Evolutionary conservation across 64 coral and sea anemone species (phyloP).

Genomic region (Catalaphyllia jardinei): DNA sequence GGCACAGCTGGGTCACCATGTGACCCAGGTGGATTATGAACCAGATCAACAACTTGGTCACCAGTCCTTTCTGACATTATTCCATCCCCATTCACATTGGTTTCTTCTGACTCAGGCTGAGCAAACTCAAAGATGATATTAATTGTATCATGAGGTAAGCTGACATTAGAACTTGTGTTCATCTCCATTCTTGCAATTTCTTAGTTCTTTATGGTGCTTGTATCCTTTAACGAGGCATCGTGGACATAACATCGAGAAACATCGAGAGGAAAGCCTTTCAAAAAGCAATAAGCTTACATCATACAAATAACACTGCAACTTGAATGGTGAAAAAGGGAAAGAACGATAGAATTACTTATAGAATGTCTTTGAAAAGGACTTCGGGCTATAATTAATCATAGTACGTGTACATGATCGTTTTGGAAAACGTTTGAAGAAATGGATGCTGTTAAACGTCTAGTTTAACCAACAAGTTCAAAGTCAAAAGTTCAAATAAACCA

Average conservation of each 20-base stretch:
- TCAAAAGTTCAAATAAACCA: too few relatives aligned
- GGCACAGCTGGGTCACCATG: neutral
- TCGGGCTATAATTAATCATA: too few relatives aligned
- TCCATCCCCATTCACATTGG: neutral
- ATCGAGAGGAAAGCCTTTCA: neutral
- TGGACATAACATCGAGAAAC: neutral
- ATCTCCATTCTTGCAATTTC: neutral
- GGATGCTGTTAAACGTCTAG: too few relatives aligned
- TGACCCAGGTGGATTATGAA: neutral
- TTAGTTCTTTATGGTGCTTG: neutral
- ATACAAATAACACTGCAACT: too few relatives aligned
- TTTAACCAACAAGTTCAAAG: too few relatives aligned
- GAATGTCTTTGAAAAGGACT: too few relatives aligned
- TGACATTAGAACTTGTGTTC: neutral
- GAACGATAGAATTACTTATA: too few relatives aligned
- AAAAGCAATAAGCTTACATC: neutral
- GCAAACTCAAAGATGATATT: conserved; percentile 16
- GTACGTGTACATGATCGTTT: too few relatives aligned
- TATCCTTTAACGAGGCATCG: too few relatives aligned
- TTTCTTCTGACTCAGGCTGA: neutral
- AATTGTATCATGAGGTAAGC: neutral
- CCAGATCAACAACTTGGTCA: neutral
- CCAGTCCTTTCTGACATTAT: neutral
- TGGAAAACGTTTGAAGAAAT: too few relatives aligned
- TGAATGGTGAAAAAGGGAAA: too few relatives aligned